Percentiles rank a stretch among this genome's conserved stretches.
phyloP scores from a whole-genome alignment of 2,113 vertebrate species.

The Arothron firmamentum region DNA sequence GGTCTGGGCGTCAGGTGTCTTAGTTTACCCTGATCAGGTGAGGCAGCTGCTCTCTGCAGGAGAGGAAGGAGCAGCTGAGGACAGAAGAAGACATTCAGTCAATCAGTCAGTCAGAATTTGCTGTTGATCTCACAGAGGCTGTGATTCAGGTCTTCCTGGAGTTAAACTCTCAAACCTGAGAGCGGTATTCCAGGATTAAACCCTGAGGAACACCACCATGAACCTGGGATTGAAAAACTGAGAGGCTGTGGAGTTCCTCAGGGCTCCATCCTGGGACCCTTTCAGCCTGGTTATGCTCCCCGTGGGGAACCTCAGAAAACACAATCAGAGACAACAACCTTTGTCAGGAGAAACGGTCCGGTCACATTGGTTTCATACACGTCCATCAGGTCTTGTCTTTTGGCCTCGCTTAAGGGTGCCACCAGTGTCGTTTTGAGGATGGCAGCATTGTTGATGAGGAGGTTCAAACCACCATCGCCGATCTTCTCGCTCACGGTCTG shows the following conservation, averaged over 20 bases:
- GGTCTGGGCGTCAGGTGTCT: background rate
- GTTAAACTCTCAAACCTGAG: too few relatives aligned
- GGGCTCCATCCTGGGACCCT: too few relatives aligned
- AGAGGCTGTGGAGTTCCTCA: too few relatives aligned
- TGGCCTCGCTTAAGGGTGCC: background rate
- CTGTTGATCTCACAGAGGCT: too few relatives aligned
- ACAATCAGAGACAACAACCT: constrained; percentile 12
- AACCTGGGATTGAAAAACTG: too few relatives aligned
- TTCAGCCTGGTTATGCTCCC: too few relatives aligned
- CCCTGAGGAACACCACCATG: too few relatives aligned
- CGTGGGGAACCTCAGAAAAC: too few relatives aligned
- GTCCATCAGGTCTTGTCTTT: constrained; percentile 29
- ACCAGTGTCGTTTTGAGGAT: background rate
- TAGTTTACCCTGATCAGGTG: background rate
- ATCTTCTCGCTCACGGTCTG: constrained; percentile 4
- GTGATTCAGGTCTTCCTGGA: too few relatives aligned
- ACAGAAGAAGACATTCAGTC: background rate
- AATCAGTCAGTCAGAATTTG: too few relatives aligned
- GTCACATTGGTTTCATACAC: constrained; percentile 35
- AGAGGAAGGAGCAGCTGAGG: constrained; percentile 36
- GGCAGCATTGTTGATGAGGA: constrained; percentile 44
- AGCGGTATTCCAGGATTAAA: too few relatives aligned
- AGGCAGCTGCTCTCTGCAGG: constrained; percentile 43
- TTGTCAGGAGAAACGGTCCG: constrained; percentile 28
- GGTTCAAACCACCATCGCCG: constrained; percentile 12